Evolutionary conservation across 2,888 invertebrate species (phyloP).

Genomic region (Malthinus flaveolus): DNA sequence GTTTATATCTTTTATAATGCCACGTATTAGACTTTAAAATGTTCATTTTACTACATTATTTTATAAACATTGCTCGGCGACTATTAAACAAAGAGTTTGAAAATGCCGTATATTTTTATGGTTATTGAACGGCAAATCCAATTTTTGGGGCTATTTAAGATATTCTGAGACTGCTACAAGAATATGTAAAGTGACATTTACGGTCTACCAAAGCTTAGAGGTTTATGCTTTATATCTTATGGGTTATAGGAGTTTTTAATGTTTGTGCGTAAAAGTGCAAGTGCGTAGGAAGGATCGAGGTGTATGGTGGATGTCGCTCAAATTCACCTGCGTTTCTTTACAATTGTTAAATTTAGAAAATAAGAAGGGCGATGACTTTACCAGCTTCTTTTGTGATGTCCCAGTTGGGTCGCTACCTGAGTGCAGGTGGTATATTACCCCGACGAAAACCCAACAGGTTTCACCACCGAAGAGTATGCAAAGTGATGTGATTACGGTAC

Average conservation of each 20-base stretch:
- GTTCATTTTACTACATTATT: constrained; percentile 55
- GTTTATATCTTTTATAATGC: constrained; percentile 54
- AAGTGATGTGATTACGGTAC: constrained; percentile 36
- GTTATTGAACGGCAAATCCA: constrained; percentile 56
- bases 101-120: constrained; percentile 56
- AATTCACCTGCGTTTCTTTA: constrained; percentile 16
- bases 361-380: constrained; percentile 22
- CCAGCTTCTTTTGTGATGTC: constrained; percentile 14
- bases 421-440: constrained; percentile 23
- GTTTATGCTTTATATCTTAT: constrained; percentile 44
- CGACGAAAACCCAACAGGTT: constrained; percentile 18
- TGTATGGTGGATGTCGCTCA: not conserved
- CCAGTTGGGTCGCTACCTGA: constrained; percentile 22
- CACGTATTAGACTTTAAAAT: constrained; percentile 54
- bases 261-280: constrained; percentile 9
- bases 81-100: constrained; percentile 55
- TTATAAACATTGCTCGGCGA: constrained; percentile 54
- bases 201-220: constrained; percentile 47
- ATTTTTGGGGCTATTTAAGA: constrained; percentile 56
- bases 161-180: constrained; percentile 45
- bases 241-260: constrained; percentile 14
- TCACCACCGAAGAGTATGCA: constrained; percentile 28
- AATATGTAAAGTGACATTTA: constrained; percentile 54
- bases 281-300: constrained; percentile 5
- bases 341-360: constrained; percentile 15